A percentile compares a stretch with the other conserved stretches of the same genome.
These are phyloP conservation scores for Lutjanus erythropterus DNA, from an alignment of 2,113 vertebrate species.

Conservation along the genomic window DNA sequence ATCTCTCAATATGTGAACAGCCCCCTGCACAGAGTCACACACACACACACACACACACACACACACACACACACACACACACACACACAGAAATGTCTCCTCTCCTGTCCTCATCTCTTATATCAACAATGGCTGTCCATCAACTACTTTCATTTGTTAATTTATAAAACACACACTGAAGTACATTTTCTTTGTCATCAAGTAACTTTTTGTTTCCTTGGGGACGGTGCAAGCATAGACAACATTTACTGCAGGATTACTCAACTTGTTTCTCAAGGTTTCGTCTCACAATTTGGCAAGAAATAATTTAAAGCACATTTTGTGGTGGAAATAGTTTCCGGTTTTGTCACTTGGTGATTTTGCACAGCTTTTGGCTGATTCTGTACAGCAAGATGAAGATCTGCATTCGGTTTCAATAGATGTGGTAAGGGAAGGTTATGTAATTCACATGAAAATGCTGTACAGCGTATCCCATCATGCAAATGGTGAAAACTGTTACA, in stretches of 20 bases:
- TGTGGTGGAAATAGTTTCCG: neutral
- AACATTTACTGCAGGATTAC: neutral
- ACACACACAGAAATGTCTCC: neutral
- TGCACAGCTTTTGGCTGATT: neutral
- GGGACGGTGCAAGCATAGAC: neutral
- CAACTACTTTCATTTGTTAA: neutral
- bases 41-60: neutral
- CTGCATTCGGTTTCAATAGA: neutral
- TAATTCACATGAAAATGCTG: neutral
- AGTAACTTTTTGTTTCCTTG: neutral
- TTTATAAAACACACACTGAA: neutral
- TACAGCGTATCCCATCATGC: neutral
- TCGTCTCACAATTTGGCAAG: neutral
- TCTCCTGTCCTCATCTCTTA: neutral
- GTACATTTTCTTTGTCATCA: neutral
- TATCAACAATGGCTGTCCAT: neutral
- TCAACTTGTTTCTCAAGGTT: neutral
- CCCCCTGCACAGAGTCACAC: constrained; percentile 30
- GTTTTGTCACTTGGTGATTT: neutral
- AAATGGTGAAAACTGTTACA: no score
- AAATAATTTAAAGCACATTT: neutral
- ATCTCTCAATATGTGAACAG: constrained; percentile 49
- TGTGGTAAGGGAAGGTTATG: neutral
- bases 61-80: neutral
- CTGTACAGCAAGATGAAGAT: neutral